phyloP scores from a whole-genome alignment of 2,113 vertebrate genomes.

The Oryzias celebensis region DNA sequence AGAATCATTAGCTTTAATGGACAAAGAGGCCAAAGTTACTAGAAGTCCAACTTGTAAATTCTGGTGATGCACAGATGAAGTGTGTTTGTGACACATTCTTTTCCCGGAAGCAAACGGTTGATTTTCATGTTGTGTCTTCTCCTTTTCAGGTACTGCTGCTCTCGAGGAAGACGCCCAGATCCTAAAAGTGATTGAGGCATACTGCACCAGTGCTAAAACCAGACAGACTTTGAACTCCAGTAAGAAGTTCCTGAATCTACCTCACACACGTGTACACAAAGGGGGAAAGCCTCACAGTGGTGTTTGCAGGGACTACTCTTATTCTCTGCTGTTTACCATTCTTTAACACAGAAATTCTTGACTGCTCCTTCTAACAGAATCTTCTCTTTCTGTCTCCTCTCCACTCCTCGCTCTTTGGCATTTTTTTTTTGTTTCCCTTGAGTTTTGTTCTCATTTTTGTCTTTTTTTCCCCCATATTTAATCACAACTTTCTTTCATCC shows the following conservation, averaged over 20 bases:
- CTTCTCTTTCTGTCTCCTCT: slow-evolving; percentile 70
- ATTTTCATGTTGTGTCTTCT: background rate
- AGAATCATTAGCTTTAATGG: no score
- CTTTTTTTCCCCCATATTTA: background rate
- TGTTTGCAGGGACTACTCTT: slow-evolving; percentile 16
- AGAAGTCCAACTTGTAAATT: no score
- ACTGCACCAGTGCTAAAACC: slow-evolving; percentile 99
- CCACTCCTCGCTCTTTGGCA: slow-evolving; percentile 59
- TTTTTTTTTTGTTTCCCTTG: slow-evolving; percentile 35
- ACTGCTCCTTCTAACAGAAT: slow-evolving; percentile 70
- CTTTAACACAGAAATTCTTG: slow-evolving; percentile 63
- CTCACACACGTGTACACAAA: slow-evolving; percentile 2
- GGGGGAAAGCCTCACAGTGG: background rate
- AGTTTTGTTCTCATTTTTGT: slow-evolving; percentile 23
- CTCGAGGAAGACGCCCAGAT: slow-evolving; percentile 98
- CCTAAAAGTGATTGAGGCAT: slow-evolving; percentile 97
- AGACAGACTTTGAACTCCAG: slow-evolving; percentile 98
- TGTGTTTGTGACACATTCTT: background rate
- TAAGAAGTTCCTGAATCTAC: slow-evolving; percentile 76
- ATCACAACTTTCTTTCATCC: slow-evolving; percentile 15
- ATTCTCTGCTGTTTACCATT: slow-evolving; percentile 34
- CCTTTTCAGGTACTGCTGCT: slow-evolving; percentile 88
- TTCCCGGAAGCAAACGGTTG: background rate
- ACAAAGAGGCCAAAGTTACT: no score
- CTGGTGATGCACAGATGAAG: background rate